Base-by-base conservation (phyloP, 2,797 vertebrate species). In the Florisuga fusca region DNA sequence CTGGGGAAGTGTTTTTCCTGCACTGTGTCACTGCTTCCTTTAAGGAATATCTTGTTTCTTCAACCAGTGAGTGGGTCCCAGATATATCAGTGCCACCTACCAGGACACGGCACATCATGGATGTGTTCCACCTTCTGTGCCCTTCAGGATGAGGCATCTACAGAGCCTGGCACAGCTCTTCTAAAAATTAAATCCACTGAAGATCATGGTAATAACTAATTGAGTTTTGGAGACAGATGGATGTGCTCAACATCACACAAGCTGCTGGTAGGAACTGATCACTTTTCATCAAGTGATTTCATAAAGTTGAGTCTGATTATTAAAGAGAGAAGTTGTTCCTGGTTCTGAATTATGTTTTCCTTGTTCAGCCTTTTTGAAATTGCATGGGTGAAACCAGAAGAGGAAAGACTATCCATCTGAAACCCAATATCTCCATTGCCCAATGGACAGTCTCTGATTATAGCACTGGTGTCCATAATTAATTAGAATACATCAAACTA, bases 401-500 rank as follows among this genome's bases (percentile, higher is more conserved):
- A 43, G 21, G 19, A 90, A 93, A 92, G 66, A 69, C 75, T 53
- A 87, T 69, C 58, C 82, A 66, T 22, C 6, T 73, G 89, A 93
- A 97, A 95, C 38, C 48, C 81, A 87, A 71, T 41, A 67, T 79
- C 77, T 58, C 53, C 34, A 58, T 80, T 93, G 84, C 21, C 15
- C 75, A 72, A 74, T 51, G 73, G 92, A 87, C 55, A 66, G 81
- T 31, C 25, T 64, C 94, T 71, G 33, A 73, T 93, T 91, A 77
- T 51, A 51, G 59, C 46, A 75, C 26, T 54, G 62, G 67, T 94
- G 33, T 53, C 90, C 91, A 94, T 88, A 84, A 92, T 73, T 95
- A 94, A 97, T 97, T 94, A 95, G 84, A 95, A 97, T 86, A 84
- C 76, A 77, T 62, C 17, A 7, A 68, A 36, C 15, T 74, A 80